phyloP scores from a whole-genome alignment of 2,113 vertebrate genomes.

The Elephantulus edwardii region DNA sequence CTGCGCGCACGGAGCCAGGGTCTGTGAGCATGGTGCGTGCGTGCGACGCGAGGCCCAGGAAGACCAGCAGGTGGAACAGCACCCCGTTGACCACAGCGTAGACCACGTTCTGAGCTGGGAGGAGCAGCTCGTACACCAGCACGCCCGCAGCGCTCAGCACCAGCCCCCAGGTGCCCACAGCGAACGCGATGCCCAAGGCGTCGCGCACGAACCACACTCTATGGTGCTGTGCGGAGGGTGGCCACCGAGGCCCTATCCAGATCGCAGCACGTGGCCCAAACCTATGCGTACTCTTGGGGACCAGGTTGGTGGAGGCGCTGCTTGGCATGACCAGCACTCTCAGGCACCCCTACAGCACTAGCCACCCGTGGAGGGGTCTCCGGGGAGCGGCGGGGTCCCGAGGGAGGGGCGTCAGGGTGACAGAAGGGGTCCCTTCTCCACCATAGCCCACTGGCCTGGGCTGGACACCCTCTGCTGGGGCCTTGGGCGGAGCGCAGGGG shows the following conservation, averaged over 20 bases:
- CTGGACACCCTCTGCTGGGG: not conserved
- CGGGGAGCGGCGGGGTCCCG: not conserved
- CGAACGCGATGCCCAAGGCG: not conserved
- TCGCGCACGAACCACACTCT: not conserved
- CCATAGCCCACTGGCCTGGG: too few species aligned
- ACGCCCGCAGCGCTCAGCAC: not conserved
- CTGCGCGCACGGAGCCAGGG: not conserved
- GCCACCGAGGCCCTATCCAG: not conserved
- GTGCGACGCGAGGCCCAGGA: constrained; percentile 38
- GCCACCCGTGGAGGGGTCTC: not conserved
- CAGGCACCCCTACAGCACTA: not conserved
- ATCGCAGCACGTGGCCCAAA: not conserved
- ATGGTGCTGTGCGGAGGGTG: not conserved
- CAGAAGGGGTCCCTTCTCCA: too few species aligned
- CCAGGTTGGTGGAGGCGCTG: fast-evolving
- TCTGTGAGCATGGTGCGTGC: constrained; percentile 5
- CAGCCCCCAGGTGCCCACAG: not conserved
- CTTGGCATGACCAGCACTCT: not conserved
- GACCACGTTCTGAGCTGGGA: fast-evolving
- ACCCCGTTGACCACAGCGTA: not conserved
- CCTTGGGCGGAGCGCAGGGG: not conserved
- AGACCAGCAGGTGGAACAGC: constrained; percentile 1
- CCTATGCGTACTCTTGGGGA: fast-evolving
- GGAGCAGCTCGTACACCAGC: not conserved
- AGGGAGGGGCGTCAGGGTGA: not conserved